Conservation (phyloP, 1,140 invertebrate species). For the Rhagoletis pomonella region DNA sequence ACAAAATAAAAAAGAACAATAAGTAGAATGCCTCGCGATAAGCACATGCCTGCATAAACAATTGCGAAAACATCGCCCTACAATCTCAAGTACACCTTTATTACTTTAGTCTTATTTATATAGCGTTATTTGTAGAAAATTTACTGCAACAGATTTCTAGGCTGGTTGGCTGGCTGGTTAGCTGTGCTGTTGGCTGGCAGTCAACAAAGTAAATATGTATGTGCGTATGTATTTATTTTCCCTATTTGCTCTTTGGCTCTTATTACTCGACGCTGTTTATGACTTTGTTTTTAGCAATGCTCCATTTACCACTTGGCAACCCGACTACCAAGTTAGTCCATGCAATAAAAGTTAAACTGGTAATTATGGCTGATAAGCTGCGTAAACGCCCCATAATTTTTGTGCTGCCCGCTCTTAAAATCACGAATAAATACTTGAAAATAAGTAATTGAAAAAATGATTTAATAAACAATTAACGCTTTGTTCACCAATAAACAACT, state of each 20-base stretch:
- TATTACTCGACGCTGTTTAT: conserved; percentile 17
- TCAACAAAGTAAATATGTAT: not conserved
- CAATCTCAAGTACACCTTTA: not conserved
- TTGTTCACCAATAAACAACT: not conserved
- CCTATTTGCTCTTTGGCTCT: not conserved
- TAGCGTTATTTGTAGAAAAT: not conserved
- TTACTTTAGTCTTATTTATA: not conserved
- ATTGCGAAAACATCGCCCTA: not conserved
- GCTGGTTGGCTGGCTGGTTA: not conserved
- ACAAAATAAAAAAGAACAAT: not conserved
- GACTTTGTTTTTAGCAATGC: conserved; percentile 49
- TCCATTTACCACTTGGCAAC: conserved; percentile 18
- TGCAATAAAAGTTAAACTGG: not conserved
- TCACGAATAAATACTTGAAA: not conserved
- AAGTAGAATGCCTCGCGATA: not conserved
- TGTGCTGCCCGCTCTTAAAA: conserved; percentile 27
- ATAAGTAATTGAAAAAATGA: not conserved
- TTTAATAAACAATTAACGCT: not conserved
- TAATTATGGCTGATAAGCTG: conserved; percentile 27
- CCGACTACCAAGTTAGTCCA: not conserved
- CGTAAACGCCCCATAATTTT: conserved; percentile 29
- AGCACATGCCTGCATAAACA: not conserved
- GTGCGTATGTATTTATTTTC: not conserved
- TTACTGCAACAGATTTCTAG: conserved; percentile 28
- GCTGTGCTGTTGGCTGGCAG: not conserved